Evolutionary conservation across 2,113 vertebrate species (phyloP), one percentile per base, ranked within the genome.

Genomic region (Peromyscus maniculatus): DNA sequence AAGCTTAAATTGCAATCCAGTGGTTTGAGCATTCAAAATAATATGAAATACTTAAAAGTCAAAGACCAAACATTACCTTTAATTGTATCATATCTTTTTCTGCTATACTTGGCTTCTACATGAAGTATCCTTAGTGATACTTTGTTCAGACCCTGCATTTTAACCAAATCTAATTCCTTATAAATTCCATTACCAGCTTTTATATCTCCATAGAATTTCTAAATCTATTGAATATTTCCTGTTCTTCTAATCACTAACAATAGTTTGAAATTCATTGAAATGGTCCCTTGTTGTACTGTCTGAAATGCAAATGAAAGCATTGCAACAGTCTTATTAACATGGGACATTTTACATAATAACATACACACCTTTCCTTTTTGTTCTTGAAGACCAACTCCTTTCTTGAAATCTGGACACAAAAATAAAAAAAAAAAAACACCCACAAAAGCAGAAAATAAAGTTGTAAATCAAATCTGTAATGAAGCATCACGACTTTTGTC

Each of bases 191-290:
- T 36, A 93, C 36, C 21, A 91, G 13, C 24, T 92, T 91, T 83
- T 36, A 52, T 64, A 69, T 52, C 49, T 43, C 55, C 4, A 19
- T 7, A 33, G 26, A 82, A 26, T 52, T 94, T 89, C 57, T 93
- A 52, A 87, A 11, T 43, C 4, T 16, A 36, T 17, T 71, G 66
- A 66, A 83, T 93, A 66, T 55, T 90, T 95, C 36, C 36, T 79
- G 10, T 78, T 84, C 57, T 1, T 89, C 39, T 91, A 52, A 64
- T 91, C 93, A 79, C 59, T 82, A 83, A 69, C 26, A 28, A 88
- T 2, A 72, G 39, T 71, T 94, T 90, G 89, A 36, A 92, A 87
- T 46, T 94, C 80, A 95, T 19, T 90, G 62, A 94, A 91, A 78
- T 84, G 55, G 7, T 72, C 52, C 69, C 26, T 91, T 72, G 71